Conservation (phyloP, 2,113 vertebrate species). For the Typhlomys cinereus region DNA sequence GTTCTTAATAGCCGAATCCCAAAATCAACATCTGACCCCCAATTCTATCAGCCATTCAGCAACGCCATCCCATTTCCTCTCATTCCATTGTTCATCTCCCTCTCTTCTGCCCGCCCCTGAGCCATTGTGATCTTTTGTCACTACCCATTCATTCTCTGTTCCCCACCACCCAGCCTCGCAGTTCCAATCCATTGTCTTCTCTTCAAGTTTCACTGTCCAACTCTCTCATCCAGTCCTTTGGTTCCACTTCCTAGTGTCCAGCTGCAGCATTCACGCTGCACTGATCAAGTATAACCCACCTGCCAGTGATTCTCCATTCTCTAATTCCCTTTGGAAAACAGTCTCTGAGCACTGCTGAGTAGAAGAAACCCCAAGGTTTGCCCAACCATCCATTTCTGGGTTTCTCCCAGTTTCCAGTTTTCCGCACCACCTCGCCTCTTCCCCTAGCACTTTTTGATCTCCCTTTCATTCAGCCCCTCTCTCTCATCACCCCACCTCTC, state of each 20-base stretch:
- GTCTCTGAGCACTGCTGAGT: not conserved
- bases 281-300: not conserved
- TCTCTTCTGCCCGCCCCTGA: not conserved
- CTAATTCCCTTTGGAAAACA: not conserved
- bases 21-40: not conserved
- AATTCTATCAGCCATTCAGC: not conserved
- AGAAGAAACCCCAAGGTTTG: not conserved
- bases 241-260: not conserved
- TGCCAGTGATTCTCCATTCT: not conserved
- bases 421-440: too few relatives aligned
- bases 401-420: not conserved
- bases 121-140: not conserved
- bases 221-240: not conserved
- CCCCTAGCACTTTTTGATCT: not conserved
- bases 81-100: not conserved
- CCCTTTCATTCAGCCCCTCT: not conserved
- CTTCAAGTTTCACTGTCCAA: not conserved
- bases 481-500: not conserved
- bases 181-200: not conserved
- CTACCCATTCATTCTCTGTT: too few relatives aligned
- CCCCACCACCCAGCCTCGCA: not conserved
- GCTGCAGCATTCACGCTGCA: not conserved
- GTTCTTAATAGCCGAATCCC: not conserved
- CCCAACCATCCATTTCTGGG: not conserved
- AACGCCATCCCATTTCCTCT: not conserved